Conservation (phyloP, 2,113 vertebrate genomes). For the Physeter macrocephalus region DNA sequence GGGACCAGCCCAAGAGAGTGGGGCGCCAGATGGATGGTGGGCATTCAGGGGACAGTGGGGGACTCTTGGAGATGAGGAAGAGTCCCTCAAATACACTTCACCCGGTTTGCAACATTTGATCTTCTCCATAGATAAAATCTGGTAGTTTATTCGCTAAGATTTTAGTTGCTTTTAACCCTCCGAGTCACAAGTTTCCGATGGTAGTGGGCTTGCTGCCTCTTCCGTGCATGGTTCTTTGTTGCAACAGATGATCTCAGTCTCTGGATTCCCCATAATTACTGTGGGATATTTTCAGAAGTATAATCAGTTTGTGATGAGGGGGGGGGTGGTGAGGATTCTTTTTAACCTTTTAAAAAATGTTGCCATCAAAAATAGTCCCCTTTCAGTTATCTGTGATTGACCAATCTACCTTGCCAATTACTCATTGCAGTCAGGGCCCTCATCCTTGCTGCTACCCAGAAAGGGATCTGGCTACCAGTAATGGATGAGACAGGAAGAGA, state of each 20-base stretch:
- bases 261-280: background rate
- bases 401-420: slow-evolving; percentile 1
- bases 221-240: background rate
- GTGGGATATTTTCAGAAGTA: slow-evolving; percentile 33
- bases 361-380: background rate
- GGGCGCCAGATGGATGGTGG: background rate
- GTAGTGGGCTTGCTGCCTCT: background rate
- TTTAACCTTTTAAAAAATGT: slow-evolving; percentile 1
- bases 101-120: background rate
- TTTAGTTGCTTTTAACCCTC: background rate
- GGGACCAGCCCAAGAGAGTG: background rate
- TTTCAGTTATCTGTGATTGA: slow-evolving; percentile 7
- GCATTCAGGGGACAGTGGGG: background rate
- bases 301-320: slow-evolving; percentile 28
- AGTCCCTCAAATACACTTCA: background rate
- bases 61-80: background rate
- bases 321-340: background rate
- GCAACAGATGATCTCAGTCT: background rate
- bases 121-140: background rate
- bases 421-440: background rate
- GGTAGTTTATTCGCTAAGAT: background rate
- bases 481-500: background rate
- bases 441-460: background rate
- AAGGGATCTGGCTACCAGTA: background rate
- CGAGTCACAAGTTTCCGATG: background rate